Evolutionary conservation across 2,113 vertebrate genomes (phyloP).

Genomic region (Trichechus manatus): DNA sequence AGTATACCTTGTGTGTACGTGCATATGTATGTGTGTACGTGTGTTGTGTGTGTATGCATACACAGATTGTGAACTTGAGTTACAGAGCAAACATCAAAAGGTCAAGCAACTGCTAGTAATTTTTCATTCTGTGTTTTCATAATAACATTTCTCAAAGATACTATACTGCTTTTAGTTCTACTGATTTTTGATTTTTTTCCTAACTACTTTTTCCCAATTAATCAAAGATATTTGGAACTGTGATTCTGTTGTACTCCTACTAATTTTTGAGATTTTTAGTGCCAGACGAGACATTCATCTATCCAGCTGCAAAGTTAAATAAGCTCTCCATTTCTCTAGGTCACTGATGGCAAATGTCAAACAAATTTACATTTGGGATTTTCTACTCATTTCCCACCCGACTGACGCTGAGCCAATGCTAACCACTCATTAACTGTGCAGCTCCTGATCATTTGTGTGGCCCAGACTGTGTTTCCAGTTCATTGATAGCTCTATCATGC

Average conservation of each 20-base stretch:
- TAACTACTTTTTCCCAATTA: background rate
- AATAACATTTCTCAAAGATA: slow-evolving; percentile 3
- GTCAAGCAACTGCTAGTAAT: background rate
- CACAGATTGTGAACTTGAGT: background rate
- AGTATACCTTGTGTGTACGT: background rate
- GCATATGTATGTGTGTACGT: background rate
- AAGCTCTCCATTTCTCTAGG: slow-evolving; percentile 76
- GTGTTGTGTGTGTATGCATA: background rate
- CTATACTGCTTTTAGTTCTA: background rate
- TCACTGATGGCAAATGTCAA: slow-evolving; percentile 79
- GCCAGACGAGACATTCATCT: slow-evolving; percentile 60
- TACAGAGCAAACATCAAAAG: background rate
- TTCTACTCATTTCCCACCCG: slow-evolving; percentile 74
- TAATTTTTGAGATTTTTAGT: slow-evolving; percentile 70
- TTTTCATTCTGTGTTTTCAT: slow-evolving; percentile 27
- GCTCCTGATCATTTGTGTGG: slow-evolving; percentile 29
- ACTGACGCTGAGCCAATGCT: slow-evolving; percentile 71
- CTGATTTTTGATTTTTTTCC: slow-evolving; percentile 59
- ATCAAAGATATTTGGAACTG: slow-evolving; percentile 43
- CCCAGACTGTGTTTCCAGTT: slow-evolving; percentile 39
- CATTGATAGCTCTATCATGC: slow-evolving; percentile 63
- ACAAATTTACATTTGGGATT: slow-evolving; percentile 83
- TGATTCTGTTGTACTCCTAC: background rate
- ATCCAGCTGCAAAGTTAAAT: slow-evolving; percentile 76
- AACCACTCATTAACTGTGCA: slow-evolving; percentile 42